Conservation (phyloP, 2,797 vertebrate genomes). For the Bovichtus diacanthus region DNA sequence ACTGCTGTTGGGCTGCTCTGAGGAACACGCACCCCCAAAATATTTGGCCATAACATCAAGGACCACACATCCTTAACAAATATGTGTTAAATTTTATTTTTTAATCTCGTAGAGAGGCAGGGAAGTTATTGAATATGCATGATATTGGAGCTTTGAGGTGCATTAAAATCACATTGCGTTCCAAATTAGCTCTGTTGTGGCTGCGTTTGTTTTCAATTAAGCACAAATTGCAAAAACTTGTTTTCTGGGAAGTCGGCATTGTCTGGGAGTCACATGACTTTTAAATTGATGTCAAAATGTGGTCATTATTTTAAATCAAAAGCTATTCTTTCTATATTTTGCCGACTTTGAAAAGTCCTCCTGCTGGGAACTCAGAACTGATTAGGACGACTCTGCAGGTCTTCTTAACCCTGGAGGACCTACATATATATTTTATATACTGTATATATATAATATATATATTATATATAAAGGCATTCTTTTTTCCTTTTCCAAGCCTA, state of each 20-base stretch:
- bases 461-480: too few species aligned
- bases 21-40: slow-evolving; percentile 26
- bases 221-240: slow-evolving; percentile 26
- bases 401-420: slow-evolving; percentile 15
- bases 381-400: slow-evolving; percentile 20
- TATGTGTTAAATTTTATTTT: slow-evolving; percentile 39
- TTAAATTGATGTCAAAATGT: slow-evolving; percentile 4
- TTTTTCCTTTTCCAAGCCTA: too few species aligned
- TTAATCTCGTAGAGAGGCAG: slow-evolving; percentile 27
- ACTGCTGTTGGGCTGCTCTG: slow-evolving; percentile 28
- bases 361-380: slow-evolving; percentile 13
- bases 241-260: slow-evolving; percentile 22
- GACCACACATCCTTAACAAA: slow-evolving; percentile 47
- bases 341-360: slow-evolving; percentile 1
- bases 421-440: too few species aligned
- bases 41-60: slow-evolving; percentile 52
- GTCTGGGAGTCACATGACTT: slow-evolving; percentile 14
- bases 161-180: slow-evolving; percentile 47
- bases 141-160: slow-evolving; percentile 27
- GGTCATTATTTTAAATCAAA: slow-evolving; percentile 29
- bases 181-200: slow-evolving; percentile 30
- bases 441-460: too few species aligned
- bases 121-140: slow-evolving; percentile 42
- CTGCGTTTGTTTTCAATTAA: slow-evolving; percentile 34
- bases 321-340: not conserved